Evolutionary conservation across 2,888 invertebrate species (phyloP).

Genomic region (Pyralis farinalis): DNA sequence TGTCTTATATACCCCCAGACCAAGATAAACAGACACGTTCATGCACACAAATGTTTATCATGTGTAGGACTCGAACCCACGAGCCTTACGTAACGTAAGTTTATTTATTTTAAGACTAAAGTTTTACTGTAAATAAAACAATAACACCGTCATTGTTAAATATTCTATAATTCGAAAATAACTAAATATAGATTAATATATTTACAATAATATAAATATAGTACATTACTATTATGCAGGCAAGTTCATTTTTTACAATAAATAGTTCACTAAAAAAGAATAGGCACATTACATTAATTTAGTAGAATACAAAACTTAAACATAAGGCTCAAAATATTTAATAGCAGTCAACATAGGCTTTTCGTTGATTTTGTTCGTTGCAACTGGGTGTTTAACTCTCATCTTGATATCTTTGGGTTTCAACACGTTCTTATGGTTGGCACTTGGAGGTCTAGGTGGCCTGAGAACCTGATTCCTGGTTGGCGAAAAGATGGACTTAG

Average conservation of each 20-base stretch:
- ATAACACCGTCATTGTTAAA: slow-evolving; percentile 45
- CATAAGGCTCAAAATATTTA: slow-evolving; percentile 78
- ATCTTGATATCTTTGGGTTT: slow-evolving; percentile 90
- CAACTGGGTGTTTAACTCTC: slow-evolving; percentile 84
- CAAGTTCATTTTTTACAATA: slow-evolving; percentile 76
- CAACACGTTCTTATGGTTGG: slow-evolving; percentile 87
- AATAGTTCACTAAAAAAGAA: slow-evolving; percentile 42
- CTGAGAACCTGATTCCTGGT: slow-evolving; percentile 61
- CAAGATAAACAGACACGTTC: too few relatives aligned
- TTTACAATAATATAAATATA: slow-evolving; percentile 71
- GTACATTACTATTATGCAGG: slow-evolving; percentile 70
- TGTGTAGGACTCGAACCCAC: too few relatives aligned
- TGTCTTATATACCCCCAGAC: too few relatives aligned
- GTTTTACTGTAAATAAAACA: slow-evolving; percentile 9
- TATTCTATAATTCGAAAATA: slow-evolving; percentile 58
- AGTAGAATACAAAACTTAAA: slow-evolving; percentile 36
- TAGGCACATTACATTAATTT: slow-evolving; percentile 21
- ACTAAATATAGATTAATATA: slow-evolving; percentile 57
- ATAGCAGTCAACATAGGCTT: slow-evolving; percentile 79
- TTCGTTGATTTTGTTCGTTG: slow-evolving; percentile 81
- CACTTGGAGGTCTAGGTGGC: slow-evolving; percentile 85
- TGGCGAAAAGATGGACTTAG: slow-evolving; percentile 86
- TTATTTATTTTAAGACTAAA: too few relatives aligned
- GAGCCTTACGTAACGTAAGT: too few relatives aligned
- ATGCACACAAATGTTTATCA: too few relatives aligned